Evolutionary conservation across 2,888 invertebrate species (phyloP).

Genomic region (Cyclophora albipunctata): DNA sequence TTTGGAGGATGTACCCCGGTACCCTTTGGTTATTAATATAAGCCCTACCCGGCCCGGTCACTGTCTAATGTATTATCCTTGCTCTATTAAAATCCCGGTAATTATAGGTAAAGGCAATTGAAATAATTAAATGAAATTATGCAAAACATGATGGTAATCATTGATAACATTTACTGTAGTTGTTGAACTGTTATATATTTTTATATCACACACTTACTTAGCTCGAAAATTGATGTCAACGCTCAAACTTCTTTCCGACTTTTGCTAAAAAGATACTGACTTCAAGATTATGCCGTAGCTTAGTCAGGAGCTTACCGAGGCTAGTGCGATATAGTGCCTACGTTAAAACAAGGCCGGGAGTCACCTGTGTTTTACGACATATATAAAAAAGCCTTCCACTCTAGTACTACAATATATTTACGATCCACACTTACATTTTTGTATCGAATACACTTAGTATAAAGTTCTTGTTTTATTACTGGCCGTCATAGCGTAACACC

Average conservation of each 20-base stretch:
- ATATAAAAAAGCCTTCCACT: slow-evolving; percentile 49
- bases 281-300: too few species aligned
- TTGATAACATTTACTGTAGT: too few species aligned
- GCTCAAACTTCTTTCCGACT: not conserved
- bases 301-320: slow-evolving; percentile 3
- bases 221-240: too few species aligned
- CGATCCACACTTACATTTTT: slow-evolving; percentile 29
- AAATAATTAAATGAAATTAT: too few species aligned
- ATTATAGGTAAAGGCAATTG: too few species aligned
- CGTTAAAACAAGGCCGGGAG: slow-evolving; percentile 20
- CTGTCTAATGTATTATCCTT: slow-evolving; percentile 2
- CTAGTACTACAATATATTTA: slow-evolving; percentile 36
- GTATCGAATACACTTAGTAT: slow-evolving; percentile 19
- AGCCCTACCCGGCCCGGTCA: slow-evolving; percentile 10
- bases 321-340: slow-evolving; percentile 15
- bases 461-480: slow-evolving; percentile 13
- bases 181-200: too few species aligned
- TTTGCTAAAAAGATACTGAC: slow-evolving; percentile 2
- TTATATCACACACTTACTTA: too few species aligned
- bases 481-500: slow-evolving; percentile 1
- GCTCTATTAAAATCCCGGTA: not conserved
- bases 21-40: slow-evolving; percentile 11
- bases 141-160: too few species aligned
- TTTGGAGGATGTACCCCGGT: slow-evolving; percentile 19
- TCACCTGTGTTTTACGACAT: slow-evolving; percentile 53